These are phyloP conservation scores for Pocota personata DNA, from an alignment of 2,888 invertebrate genomes.

Conservation along the genomic window DNA sequence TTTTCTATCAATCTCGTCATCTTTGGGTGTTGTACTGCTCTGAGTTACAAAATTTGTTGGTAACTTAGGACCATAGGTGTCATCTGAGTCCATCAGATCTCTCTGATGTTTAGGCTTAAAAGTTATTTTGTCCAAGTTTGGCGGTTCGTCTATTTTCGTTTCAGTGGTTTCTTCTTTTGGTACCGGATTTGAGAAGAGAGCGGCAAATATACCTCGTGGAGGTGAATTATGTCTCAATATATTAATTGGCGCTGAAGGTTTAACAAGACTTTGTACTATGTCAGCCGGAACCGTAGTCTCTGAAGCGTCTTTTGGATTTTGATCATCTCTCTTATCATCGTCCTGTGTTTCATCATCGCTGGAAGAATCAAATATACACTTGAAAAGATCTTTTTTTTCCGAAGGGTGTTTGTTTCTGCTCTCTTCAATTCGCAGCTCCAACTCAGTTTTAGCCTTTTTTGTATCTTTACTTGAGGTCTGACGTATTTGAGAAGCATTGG, in stretches of 20 bases:
- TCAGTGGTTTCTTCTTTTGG: not conserved
- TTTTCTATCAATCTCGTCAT: conserved; percentile 75
- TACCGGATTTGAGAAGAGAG: conserved; percentile 76
- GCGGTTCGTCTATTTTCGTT: not conserved
- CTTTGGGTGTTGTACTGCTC: conserved; percentile 49
- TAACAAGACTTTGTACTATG: conserved; percentile 75
- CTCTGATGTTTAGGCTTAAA: conserved; percentile 76
- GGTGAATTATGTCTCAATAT: conserved; percentile 87
- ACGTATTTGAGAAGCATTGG: not conserved
- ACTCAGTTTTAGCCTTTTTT: conserved; percentile 76
- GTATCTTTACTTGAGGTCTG: not conserved
- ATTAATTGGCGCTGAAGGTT: conserved; percentile 84
- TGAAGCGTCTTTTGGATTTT: not conserved
- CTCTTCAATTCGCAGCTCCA: conserved; percentile 79
- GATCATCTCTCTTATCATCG: conserved; percentile 78
- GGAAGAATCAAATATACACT: conserved; percentile 93
- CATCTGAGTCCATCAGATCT: conserved; percentile 35
- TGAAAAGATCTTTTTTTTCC: conserved; percentile 91
- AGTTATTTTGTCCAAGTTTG: conserved; percentile 74
- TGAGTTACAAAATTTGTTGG: conserved; percentile 68
- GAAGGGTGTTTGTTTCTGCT: conserved; percentile 82
- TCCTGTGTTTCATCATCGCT: conserved; percentile 88
- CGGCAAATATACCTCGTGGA: conserved; percentile 87
- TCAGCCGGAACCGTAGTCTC: conserved; percentile 76
- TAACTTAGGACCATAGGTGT: conserved; percentile 78